A percentile compares a stretch with the other conserved stretches of the same genome.
Evolutionary conservation across 2,797 vertebrate genomes (phyloP).

Genomic region (Hemibagrus guttatus): DNA sequence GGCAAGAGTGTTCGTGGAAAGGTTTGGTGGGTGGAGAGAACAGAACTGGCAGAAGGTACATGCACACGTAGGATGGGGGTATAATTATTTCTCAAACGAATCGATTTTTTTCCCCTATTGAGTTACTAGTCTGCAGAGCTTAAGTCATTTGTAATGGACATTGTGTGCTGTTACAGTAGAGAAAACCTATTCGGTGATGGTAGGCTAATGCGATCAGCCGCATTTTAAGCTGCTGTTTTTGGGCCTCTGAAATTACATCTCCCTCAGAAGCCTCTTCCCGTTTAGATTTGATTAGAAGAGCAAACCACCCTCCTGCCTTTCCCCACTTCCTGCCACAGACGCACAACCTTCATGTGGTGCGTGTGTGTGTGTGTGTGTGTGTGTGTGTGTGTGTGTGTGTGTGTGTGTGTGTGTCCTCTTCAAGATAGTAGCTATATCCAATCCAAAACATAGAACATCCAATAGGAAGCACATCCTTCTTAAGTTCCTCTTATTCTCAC

Average conservation of each 20-base stretch:
- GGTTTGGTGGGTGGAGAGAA: conserved; percentile 37
- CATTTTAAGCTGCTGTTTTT: conserved; percentile 81
- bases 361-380: conserved; percentile 27
- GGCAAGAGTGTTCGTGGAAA: conserved; percentile 56
- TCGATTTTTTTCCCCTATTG: conserved; percentile 80
- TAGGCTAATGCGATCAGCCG: conserved; percentile 83
- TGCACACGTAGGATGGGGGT: conserved; percentile 69
- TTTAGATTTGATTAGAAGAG: conserved; percentile 77
- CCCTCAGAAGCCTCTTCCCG: conserved; percentile 59
- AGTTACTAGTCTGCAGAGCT: conserved; percentile 81
- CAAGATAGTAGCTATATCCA: background rate
- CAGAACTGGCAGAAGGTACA: background rate
- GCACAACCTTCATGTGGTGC: conserved; percentile 57
- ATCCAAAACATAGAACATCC: background rate
- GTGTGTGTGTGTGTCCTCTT: conserved; percentile 15
- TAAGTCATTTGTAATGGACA: conserved; percentile 88
- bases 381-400: conserved; percentile 37
- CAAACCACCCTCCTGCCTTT: conserved; percentile 66
- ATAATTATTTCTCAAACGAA: conserved; percentile 84
- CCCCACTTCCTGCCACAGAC: conserved; percentile 57
- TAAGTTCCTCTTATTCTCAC: conserved; percentile 32
- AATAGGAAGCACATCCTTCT: conserved; percentile 31
- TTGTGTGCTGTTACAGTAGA: conserved; percentile 83
- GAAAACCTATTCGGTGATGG: conserved; percentile 87
- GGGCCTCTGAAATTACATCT: conserved; percentile 80